These are phyloP conservation scores for Panorpa germanica DNA, from an alignment of 2,888 invertebrate genomes.

Conservation along the genomic window DNA sequence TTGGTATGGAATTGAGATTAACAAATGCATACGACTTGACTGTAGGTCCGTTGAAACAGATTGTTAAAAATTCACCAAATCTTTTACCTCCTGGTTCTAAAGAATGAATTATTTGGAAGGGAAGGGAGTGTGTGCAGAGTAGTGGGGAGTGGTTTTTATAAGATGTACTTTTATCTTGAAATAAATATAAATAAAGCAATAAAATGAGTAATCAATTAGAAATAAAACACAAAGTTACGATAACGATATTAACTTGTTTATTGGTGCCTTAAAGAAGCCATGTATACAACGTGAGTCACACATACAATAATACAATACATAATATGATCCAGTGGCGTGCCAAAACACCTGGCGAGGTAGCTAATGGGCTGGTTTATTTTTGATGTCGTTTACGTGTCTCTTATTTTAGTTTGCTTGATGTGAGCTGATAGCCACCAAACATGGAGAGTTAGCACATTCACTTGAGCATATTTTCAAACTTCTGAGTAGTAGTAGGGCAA, in stretches of 20 bases:
- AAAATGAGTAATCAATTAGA: constrained; percentile 15
- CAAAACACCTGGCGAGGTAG: constrained; percentile 19
- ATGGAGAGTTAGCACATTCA: too few species aligned
- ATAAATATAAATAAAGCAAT: constrained; percentile 4
- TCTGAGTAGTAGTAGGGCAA: too few species aligned
- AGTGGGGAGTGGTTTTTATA: too few species aligned
- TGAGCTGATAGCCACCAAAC: too few species aligned
- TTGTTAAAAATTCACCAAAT: constrained; percentile 22
- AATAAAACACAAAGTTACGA: constrained; percentile 25
- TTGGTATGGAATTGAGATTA: constrained; percentile 21
- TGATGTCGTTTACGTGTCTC: constrained; percentile 31
- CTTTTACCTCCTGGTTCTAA: too few species aligned
- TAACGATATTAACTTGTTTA: constrained; percentile 48
- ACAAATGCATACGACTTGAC: constrained; percentile 35
- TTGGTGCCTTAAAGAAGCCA: constrained; percentile 22
- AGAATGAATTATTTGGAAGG: too few species aligned
- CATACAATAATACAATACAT: constrained; percentile 13
- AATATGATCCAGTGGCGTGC: constrained; percentile 14
- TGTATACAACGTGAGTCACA: constrained; percentile 15
- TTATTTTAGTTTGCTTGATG: constrained; percentile 19
- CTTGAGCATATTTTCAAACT: too few species aligned
- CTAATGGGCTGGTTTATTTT: constrained; percentile 20
- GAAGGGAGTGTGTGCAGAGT: too few species aligned
- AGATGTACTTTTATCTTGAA: too few species aligned
- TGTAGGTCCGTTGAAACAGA: constrained; percentile 36